Conservation (phyloP, 2,797 vertebrate genomes). For the Chelidonichthys spinosus region DNA sequence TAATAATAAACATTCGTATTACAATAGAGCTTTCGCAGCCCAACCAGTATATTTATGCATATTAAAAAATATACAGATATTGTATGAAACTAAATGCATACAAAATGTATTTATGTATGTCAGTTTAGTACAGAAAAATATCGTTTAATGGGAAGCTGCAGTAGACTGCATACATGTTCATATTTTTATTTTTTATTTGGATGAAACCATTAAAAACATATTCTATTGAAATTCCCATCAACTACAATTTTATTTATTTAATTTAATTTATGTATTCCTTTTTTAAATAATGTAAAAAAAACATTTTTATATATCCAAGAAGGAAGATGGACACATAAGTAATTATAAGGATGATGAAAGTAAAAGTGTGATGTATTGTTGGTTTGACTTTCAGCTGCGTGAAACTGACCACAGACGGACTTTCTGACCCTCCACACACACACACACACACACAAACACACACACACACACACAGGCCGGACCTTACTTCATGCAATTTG, state of each 20-base stretch:
- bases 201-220: neutral
- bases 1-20: no score
- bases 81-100: neutral
- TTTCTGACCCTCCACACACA: conserved; percentile 26
- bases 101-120: no score
- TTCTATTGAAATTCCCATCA: neutral
- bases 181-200: neutral
- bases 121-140: neutral
- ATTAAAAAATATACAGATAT: neutral
- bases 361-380: neutral
- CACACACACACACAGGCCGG: conserved; percentile 16
- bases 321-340: neutral
- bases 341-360: neutral
- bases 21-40: no score
- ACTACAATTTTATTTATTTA: neutral
- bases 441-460: conserved; percentile 4
- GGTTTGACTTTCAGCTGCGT: neutral
- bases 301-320: neutral
- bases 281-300: neutral
- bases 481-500: conserved; percentile 69
- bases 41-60: no score
- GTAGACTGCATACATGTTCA: neutral
- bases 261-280: neutral
- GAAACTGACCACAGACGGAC: conserved; percentile 25
- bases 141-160: neutral